Evolutionary conservation across 2,113 vertebrate species (phyloP), one percentile per base, ranked within the genome.

Genomic region (Halichoeres trimaculatus): DNA sequence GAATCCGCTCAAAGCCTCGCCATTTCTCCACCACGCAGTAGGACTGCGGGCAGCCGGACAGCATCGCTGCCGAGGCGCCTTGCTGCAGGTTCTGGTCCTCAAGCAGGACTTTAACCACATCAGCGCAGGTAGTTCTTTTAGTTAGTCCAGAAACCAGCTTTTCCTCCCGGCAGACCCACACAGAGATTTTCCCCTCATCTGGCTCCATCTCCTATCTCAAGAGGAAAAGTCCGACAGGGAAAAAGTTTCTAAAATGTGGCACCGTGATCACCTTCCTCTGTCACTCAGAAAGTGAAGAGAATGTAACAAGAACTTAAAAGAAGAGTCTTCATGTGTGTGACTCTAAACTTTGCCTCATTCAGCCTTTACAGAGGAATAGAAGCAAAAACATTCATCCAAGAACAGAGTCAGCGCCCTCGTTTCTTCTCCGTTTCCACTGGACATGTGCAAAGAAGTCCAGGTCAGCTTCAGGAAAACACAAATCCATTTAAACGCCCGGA

Each of bases 1-100:
- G 82, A 78, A 93, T 96, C 89, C 97, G 91, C 94, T 99, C 97
- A 78, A 96, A 97, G 70, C 97, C 97, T 20, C 97, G 91, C 97
- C 97, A 98, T 87, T 98, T 98, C 92, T 99, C 97, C 92, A 98
- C 97, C 52, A 99, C 93, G 90, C 97, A 98, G 81, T 98, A 98
- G 62, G 95, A 95, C 67, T 96, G 95, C 17, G 95, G 94, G 10
- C 95, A 83, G 0, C 96, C 96, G 77, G 94, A 93, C 70, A 97
- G 90, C 95, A 96, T 93, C 70, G 94, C 94, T 6, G 86, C 85
- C 57, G 88, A 85, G 17, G 70, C 79, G 69, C 86, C 85, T 78
- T 94, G 93, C 85, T 90, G 89, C 74, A 94, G 87, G 88, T 93
- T 93, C 90, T 95, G 94, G 86, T 99, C 96, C 52, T 96, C 96